These are phyloP conservation scores for Wiebesia pumilae DNA, from an alignment of 1,140 invertebrate species.

Conservation along the genomic window DNA sequence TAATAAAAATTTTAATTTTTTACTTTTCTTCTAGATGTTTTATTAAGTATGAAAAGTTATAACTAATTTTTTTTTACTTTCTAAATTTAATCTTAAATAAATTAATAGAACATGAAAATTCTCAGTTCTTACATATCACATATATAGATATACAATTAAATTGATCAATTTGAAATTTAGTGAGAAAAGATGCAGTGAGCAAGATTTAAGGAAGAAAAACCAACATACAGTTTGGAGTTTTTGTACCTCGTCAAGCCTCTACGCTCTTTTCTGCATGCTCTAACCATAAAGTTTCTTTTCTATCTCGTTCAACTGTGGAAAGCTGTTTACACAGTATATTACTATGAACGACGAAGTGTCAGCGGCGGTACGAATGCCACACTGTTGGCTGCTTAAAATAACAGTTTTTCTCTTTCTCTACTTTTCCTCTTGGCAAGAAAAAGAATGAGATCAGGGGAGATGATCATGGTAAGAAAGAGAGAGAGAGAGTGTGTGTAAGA, in stretches of 20 bases:
- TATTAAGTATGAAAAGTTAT: too few relatives aligned
- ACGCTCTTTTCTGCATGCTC: neutral
- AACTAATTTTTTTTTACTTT: too few relatives aligned
- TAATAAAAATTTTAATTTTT: too few relatives aligned
- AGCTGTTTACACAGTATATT: slow-evolving; percentile 65
- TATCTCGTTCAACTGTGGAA: slow-evolving; percentile 58
- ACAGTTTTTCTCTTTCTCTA: slow-evolving; percentile 57
- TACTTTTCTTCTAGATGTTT: too few relatives aligned
- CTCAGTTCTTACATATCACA: too few relatives aligned
- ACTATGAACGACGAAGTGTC: slow-evolving; percentile 54
- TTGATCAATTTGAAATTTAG: neutral
- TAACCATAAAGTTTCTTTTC: slow-evolving; percentile 47
- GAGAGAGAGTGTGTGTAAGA: neutral
- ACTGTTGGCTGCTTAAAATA: slow-evolving; percentile 62
- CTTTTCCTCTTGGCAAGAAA: neutral
- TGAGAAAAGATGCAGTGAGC: neutral
- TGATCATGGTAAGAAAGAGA: neutral
- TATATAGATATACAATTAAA: too few relatives aligned
- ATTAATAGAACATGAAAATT: too few relatives aligned
- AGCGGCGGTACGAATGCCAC: slow-evolving; percentile 51
- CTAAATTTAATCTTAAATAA: too few relatives aligned
- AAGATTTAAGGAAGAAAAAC: slow-evolving; percentile 33
- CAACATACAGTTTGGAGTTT: slow-evolving; percentile 36
- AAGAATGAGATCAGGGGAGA: neutral
- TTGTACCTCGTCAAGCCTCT: slow-evolving; percentile 36